A percentile compares a stretch with the other conserved stretches of the same genome.
Evolutionary conservation across 2,888 invertebrate species (phyloP).

Genomic region (Melanostoma mellinum): DNA sequence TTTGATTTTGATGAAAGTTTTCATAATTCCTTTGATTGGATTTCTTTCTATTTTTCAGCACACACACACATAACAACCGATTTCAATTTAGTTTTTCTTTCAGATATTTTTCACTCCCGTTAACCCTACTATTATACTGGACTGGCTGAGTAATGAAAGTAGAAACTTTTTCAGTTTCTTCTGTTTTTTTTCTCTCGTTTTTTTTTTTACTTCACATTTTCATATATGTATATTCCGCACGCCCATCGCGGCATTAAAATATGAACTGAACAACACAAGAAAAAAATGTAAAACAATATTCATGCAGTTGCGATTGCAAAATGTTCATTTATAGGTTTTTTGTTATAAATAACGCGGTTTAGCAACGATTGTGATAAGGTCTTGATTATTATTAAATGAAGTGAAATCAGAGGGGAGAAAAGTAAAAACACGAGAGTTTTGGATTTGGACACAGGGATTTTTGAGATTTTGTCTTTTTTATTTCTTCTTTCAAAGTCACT

Average conservation of each 20-base stretch:
- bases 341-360: constrained; percentile 31
- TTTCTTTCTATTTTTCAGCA: constrained; percentile 34
- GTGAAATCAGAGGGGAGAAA: constrained; percentile 40
- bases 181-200: constrained; percentile 25
- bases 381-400: neutral
- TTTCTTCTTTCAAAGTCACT: constrained; percentile 42
- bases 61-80: neutral
- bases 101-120: constrained; percentile 32
- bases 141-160: constrained; percentile 44
- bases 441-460: constrained; percentile 41
- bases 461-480: constrained; percentile 22
- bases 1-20: constrained; percentile 48
- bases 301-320: constrained; percentile 47
- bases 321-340: neutral
- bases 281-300: constrained; percentile 45
- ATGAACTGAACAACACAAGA: constrained; percentile 34
- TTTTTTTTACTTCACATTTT: constrained; percentile 44
- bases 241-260: constrained; percentile 54
- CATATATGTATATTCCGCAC: constrained; percentile 45
- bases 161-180: constrained; percentile 54
- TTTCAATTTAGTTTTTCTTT: neutral
- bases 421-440: constrained; percentile 6
- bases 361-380: constrained; percentile 12
- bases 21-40: constrained; percentile 37
- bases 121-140: constrained; percentile 9